Base-by-base conservation (phyloP, 2,888 invertebrate species). In the Pristionchus exspectatus region DNA sequence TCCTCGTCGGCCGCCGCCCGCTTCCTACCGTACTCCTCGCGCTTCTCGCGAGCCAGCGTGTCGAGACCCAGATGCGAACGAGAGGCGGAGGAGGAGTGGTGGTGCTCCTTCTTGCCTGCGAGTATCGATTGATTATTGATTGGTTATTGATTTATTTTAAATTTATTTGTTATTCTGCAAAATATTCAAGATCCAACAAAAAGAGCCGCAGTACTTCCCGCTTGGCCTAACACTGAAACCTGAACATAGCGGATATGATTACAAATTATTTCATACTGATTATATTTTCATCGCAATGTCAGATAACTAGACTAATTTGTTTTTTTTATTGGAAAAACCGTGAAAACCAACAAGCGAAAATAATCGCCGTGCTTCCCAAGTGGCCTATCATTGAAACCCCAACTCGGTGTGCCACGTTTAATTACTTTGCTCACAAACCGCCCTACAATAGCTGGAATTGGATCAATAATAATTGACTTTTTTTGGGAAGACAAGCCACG, bases 1-100 rank as follows among this genome's bases (percentile, higher is more conserved):
- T 18, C 90, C 77, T 92, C 92, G 83, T 86, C 92, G 90, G 38
- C 93, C 89, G 12, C 93, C 89, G 12, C 91, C 81, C 72, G 93
- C 86, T 72, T 93, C 92, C 86, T 92, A 86, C 63, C 16, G 86
- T 86, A 54, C 30, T 88, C 87, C 72, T 88, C 88, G 16, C 95
- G 92, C 91, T 96, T 96, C 18, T 93, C 94, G 9, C 95, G 95
- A 16, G 96, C 96, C 21, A 96, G 92, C 91, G 93, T 94, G 90
- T 96, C 96, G 56, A 96, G 92, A 0, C 96, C 96, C 16, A 95
- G 92, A 21, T 95, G 90, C 5, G 96, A 96, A 30, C 86, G 54
- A 56, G 33, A 30, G 2, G 83, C 16, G 56, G 83, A 83, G 27
- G 83, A 54, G 83, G 83, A 83, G 27, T 89, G 87, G 30, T 92